These are phyloP conservation scores for Cylloceria caligata DNA, from an alignment of 2,888 invertebrate genomes.

Conservation along the genomic window DNA sequence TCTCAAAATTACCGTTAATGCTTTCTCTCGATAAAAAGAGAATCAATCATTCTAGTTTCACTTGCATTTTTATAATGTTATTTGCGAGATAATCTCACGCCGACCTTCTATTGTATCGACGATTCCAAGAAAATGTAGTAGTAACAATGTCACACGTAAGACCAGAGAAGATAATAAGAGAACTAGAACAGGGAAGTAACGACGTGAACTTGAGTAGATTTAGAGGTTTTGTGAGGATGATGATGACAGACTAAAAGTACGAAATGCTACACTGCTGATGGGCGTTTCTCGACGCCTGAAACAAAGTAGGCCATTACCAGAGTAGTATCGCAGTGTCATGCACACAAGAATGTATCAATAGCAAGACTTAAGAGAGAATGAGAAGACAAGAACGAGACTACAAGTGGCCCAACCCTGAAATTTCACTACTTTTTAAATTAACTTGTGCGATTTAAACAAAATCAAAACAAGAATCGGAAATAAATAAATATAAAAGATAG, in stretches of 20 bases:
- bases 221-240: conserved; percentile 1
- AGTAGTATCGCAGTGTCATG: not conserved
- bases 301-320: not conserved
- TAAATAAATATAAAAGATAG: too few relatives aligned
- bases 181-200: not conserved
- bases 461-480: too few relatives aligned
- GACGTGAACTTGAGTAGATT: not conserved
- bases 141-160: not conserved
- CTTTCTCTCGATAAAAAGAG: not conserved
- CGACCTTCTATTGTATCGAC: too few relatives aligned
- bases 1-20: not conserved
- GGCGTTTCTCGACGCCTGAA: conserved; percentile 13
- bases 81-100: too few relatives aligned
- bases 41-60: not conserved
- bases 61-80: not conserved
- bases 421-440: not conserved
- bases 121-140: not conserved
- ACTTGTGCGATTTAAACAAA: not conserved
- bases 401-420: not conserved
- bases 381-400: not conserved
- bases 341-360: conserved; percentile 6
- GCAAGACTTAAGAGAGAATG: not conserved
- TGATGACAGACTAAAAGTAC: not conserved
- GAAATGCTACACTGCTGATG: not conserved
- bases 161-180: not conserved